Evolutionary conservation across 1,140 invertebrate species (phyloP), one percentile per base, ranked within the genome.

Genomic region (Megalonaias nervosa): DNA sequence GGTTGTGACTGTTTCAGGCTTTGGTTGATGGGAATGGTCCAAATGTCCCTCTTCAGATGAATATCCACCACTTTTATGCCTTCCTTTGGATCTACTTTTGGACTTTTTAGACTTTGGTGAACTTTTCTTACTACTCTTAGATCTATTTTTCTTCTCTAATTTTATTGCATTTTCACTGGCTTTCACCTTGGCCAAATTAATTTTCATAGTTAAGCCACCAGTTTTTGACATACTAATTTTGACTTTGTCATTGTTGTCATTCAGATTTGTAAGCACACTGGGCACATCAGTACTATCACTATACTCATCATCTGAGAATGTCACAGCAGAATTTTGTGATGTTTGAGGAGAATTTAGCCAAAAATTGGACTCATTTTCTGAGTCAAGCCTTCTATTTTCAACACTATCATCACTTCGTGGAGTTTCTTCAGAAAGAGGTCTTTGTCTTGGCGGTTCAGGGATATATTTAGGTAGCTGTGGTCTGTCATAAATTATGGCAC

Each of bases 391-490:
- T 48, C 38, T 48, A 48, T 48, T 48, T 66, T 71, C 80, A 31
- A 61, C 64, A 38, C 71, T 67, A 26, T 77, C 74, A 16, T 61
- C 67, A 69, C 55, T 60, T 38, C 61, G 58, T 17, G 62, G 48
- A 71, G 66, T 75, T 67, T 75, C 73, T 38, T 79, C 74, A 12
- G 68, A 59, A 59, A 64, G 58, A 38, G 74, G 67, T 60, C 72
- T 76, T 4, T 81, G 81, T 65, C 84, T 67, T 21, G 81, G 83
- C 2, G 88, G 85, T 73, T 89, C 88, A 21, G 88, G 87, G 67
- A 88, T 87, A 81, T 89, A 89, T 66, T 89, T 88, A 70, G 89
- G 88, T 70, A 89, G 73, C 71, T 84, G 81, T 61, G 89, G 89
- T 80, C 85, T 86, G 72, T 89, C 88, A 48, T 81, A 80, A 62